Evolutionary conservation across 2,888 invertebrate genomes (phyloP), one percentile per base, ranked within the genome.

Genomic region (Meloe dianella): DNA sequence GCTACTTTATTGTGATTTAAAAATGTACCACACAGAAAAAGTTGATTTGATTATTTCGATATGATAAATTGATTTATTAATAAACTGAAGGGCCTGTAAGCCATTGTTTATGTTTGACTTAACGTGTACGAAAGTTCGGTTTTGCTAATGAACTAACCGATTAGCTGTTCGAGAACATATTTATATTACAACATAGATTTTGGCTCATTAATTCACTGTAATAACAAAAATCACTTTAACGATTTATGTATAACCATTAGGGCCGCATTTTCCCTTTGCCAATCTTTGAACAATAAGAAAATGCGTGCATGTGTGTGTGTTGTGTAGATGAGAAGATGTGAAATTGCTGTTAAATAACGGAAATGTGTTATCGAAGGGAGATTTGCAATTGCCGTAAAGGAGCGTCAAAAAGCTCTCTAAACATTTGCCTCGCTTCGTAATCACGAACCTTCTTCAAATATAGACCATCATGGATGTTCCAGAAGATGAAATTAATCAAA

Each of bases 51-150:
- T 41, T 17, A 41, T 41, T n/a, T 41, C 41, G 1, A 41, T 5
- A 8, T 17, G 41, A 41, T n/a, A 41, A 41, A 7, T 41, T 41
- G 4, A 17, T 41, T 41, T 41, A 41, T 41, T 41, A 41, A 41
- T 41, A 17, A 41, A n/a, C 17, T 41, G n/a, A 41, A 41, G 41
- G n/a, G 17, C 5, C 41, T 4, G 17, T 41, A 17, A n/a, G 64
- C 64, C 67, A 63, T 60, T 67, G 67, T 67, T 68, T 68, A 63
- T 68, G 65, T 68, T 68, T 68, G 65, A 63, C 68, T 68, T 68
- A 62, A 68, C 65, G 65, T 63, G 56, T 62, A 63, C 63, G 60
- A 30, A 65, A 65, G 63, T 68, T 68, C 65, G 68, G 62, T 57
- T 56, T 57, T 60, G 62, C 60, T 68, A 68, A 68, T 68, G 65